Conservation (phyloP, 2,113 vertebrate species). For the Callocephalon fimbriatum region DNA sequence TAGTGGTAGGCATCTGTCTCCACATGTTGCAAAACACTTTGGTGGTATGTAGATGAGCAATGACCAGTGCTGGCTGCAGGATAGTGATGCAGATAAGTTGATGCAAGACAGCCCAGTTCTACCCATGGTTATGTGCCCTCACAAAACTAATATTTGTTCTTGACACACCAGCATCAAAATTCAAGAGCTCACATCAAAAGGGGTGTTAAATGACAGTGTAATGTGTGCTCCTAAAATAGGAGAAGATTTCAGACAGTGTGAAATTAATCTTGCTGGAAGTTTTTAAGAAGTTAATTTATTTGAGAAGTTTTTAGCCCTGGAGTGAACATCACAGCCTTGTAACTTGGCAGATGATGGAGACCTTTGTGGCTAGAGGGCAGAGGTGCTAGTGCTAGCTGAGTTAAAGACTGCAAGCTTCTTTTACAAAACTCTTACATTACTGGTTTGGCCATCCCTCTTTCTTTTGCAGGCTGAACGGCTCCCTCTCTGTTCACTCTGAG, state of each 20-base stretch:
- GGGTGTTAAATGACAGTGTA: conserved; percentile 19
- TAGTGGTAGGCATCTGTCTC: no score
- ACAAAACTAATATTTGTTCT: conserved; percentile 37
- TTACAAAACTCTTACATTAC: background rate
- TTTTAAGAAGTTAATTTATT: conserved; percentile 23
- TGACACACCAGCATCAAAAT: conserved; percentile 59
- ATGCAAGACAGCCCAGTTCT: background rate
- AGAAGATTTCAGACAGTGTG: conserved; percentile 35
- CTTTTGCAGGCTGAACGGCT: conserved; percentile 85
- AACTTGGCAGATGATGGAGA: conserved; percentile 42
- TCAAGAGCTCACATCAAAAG: conserved; percentile 59
- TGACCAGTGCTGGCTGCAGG: background rate
- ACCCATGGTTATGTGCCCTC: background rate
- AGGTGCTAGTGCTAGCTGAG: background rate
- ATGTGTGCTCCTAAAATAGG: conserved; percentile 60
- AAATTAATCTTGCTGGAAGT: conserved; percentile 50
- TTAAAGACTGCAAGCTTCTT: background rate
- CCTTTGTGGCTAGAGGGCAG: background rate
- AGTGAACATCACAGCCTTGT: background rate
- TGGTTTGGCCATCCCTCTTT: background rate
- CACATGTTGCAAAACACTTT: no score
- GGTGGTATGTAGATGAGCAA: background rate
- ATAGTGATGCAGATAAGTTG: background rate
- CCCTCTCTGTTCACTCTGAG: conserved; percentile 89
- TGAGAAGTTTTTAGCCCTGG: conserved; percentile 46